Conservation (phyloP, 2,888 invertebrate genomes). For the Pterostichus madidus region DNA sequence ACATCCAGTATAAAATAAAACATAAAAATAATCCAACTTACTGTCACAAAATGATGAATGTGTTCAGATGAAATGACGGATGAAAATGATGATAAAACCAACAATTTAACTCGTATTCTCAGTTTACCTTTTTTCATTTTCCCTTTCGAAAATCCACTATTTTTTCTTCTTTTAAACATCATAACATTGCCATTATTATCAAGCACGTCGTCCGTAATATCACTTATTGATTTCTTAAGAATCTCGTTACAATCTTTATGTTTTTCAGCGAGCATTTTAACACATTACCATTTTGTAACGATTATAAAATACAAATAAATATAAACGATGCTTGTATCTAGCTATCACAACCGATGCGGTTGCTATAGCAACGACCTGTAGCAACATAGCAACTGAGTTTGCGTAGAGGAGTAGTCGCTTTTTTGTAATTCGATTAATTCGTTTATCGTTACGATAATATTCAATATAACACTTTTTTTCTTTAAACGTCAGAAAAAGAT, state of each 20-base stretch:
- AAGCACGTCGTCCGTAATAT: background rate
- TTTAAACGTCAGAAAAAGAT: too few species aligned
- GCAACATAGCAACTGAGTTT: constrained; percentile 50
- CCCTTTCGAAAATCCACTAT: background rate
- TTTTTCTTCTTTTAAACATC: constrained; percentile 37
- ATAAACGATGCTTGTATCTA: constrained; percentile 4
- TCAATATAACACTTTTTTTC: background rate
- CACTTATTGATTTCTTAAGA: background rate
- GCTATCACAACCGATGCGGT: constrained; percentile 41
- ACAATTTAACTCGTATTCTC: background rate
- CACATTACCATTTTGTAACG: constrained; percentile 53
- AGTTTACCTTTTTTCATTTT: constrained; percentile 60
- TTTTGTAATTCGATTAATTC: constrained; percentile 1
- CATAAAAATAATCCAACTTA: background rate
- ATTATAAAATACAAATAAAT: constrained; percentile 43
- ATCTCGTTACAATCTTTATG: constrained; percentile 19
- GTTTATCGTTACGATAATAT: background rate
- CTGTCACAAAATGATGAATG: background rate
- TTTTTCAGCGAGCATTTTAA: constrained; percentile 58
- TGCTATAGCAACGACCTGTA: constrained; percentile 47
- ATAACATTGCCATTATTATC: constrained; percentile 61
- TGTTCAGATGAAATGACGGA: background rate
- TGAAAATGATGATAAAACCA: constrained; percentile 1
- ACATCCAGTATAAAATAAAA: background rate
- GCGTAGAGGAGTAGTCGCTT: constrained; percentile 2